phyloP scores from a whole-genome alignment of 64 coral and sea anemone genomes.

The Dendrophyllia cribrosa region DNA sequence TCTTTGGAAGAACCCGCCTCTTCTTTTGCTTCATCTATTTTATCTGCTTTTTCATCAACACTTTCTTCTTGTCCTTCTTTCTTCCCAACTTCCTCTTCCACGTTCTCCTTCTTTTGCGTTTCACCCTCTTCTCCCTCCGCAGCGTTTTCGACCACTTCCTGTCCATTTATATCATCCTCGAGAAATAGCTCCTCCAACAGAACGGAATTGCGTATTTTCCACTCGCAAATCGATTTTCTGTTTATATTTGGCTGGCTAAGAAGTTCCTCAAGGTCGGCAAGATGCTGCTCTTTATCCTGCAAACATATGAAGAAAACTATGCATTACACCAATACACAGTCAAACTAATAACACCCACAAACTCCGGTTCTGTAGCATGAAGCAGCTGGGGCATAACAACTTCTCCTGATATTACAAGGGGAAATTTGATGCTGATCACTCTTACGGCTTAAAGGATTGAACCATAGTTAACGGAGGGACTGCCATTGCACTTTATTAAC shows the following conservation, averaged over 20 bases:
- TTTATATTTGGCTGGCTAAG: slow-evolving; percentile 41
- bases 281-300: slow-evolving; percentile 59
- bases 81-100: neutral
- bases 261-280: slow-evolving; percentile 55
- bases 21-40: neutral
- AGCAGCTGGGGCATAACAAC: no score
- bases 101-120: neutral
- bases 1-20: neutral
- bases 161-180: neutral
- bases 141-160: neutral
- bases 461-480: no score
- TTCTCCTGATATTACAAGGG: no score
- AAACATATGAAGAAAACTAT: neutral
- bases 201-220: slow-evolving; percentile 55
- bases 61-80: neutral
- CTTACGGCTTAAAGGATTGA: no score
- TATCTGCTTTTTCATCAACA: neutral
- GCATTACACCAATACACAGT: neutral
- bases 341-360: neutral
- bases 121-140: slow-evolving; percentile 12
- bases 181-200: slow-evolving; percentile 30
- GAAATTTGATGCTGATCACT: no score
- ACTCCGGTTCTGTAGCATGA: no score
- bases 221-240: slow-evolving; percentile 44
- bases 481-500: no score